Conservation (phyloP, 2,888 invertebrate species). For the Lasioglossum zephyrum region DNA sequence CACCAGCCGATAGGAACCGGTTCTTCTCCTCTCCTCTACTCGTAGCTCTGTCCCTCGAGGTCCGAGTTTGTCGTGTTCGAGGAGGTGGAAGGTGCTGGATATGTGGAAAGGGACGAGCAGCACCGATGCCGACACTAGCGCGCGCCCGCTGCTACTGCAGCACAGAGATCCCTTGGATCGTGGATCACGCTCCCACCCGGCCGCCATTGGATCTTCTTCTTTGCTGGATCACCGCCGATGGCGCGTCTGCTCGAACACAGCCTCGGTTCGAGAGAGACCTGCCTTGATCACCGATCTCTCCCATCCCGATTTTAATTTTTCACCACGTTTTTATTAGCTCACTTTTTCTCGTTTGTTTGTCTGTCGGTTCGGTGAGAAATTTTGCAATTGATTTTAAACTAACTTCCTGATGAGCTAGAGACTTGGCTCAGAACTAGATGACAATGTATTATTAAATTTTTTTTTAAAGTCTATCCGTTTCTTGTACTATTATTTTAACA, state of each 20-base stretch:
- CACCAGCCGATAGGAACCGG: conserved; percentile 65
- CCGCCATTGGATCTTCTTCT: conserved; percentile 34
- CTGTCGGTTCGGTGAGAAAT: too few relatives aligned
- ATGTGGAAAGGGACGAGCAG: conserved; percentile 63
- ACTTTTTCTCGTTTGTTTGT: too few relatives aligned
- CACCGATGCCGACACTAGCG: conserved; percentile 79
- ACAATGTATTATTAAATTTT: too few relatives aligned
- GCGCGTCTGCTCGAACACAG: conserved; percentile 27
- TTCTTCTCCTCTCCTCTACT: conserved; percentile 54
- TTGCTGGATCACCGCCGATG: conserved; percentile 7
- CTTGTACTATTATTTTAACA: too few relatives aligned
- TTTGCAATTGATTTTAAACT: too few relatives aligned
- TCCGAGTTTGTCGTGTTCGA: conserved; percentile 32
- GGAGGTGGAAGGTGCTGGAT: conserved; percentile 56
- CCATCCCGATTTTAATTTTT: neutral
- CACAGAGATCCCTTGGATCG: conserved; percentile 42
- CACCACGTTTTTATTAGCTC: too few relatives aligned
- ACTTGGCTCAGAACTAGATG: too few relatives aligned
- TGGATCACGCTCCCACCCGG: conserved; percentile 38
- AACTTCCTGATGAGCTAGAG: too few relatives aligned
- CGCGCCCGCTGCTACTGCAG: conserved; percentile 80
- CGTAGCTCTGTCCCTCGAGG: conserved; percentile 38
- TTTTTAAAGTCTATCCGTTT: too few relatives aligned
- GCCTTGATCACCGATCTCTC: neutral
- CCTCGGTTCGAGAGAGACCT: neutral